phyloP scores from a whole-genome alignment of 2,888 invertebrate genomes.

The Empis stercorea region DNA sequence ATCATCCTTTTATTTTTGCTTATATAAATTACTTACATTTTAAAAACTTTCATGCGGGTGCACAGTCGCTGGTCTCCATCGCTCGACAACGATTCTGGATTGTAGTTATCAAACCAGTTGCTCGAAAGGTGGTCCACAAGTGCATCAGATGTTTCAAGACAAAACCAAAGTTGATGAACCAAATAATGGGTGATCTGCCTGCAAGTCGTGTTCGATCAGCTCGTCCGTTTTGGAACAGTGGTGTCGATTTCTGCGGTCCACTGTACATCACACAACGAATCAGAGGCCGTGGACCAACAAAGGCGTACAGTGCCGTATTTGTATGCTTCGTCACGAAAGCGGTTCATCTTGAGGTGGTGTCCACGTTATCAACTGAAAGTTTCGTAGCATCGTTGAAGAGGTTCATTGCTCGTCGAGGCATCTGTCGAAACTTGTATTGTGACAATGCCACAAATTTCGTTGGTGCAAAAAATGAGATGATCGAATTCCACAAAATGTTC shows the following conservation, averaged over 20 bases:
- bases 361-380: not conserved
- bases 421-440: not conserved
- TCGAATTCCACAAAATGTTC: not conserved
- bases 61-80: not conserved
- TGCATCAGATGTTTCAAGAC: constrained; percentile 4
- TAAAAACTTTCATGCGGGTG: constrained; percentile 1
- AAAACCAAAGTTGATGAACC: not conserved
- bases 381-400: not conserved
- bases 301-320: constrained; percentile 2
- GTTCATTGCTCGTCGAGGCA: not conserved
- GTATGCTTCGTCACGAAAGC: constrained; percentile 4
- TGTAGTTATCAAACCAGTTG: not conserved
- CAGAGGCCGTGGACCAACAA: not conserved
- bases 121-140: not conserved
- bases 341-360: constrained; percentile 7
- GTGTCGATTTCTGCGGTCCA: constrained; percentile 9
- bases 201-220: not conserved
- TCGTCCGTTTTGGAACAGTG: not conserved
- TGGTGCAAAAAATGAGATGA: constrained; percentile 1
- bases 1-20: not conserved
- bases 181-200: constrained; percentile 3
- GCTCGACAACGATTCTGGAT: constrained; percentile 2
- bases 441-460: constrained; percentile 4
- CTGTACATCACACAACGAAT: constrained; percentile 8
- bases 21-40: not conserved